Base-by-base conservation (phyloP, 2,888 invertebrate genomes). In the Drosophila atripex region DNA sequence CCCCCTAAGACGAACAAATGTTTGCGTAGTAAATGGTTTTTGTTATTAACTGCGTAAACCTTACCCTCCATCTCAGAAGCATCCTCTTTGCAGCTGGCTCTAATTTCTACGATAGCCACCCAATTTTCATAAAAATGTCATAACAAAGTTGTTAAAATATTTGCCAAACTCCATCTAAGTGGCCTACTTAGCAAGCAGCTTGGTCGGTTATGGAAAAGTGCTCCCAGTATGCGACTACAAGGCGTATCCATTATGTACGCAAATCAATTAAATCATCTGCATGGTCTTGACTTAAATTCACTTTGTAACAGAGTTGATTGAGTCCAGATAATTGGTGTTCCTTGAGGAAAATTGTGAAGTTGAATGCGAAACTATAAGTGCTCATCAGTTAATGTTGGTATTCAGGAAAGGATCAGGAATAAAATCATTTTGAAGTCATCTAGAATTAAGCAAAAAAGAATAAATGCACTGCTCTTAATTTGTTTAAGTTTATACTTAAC, bases 11-110 rank as follows among this genome's bases (percentile, higher is more conserved):
- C 71, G 73, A 69, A 68, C 73, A 85, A 85, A 85, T 85, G 83
- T 85, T 85, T 85, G 84, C 78, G 75, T 80, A 87, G 86, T 80
- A 85, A 85, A 85, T 85, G 87, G 79, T 77, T 85, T 64, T 80
- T 85, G 80, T 85, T 85, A 85, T 85, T 85, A 85, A 85, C 85
- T 77, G 73, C 72, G 80, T 71, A 87, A 85, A 87, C 80, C 75
- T 76, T 80, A 85, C 83, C 83, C 76, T 76, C 78, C 73, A 71
- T 77, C 72, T 78, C 21, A 50, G 46, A 41, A 41, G 38, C 43
- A 56, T 14, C 35, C 30, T 41, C 59, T 58, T 58, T n/a, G 58
- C 45, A 47, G 58, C 30, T 14, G 53, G 28, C 18, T 61, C 39
- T 49, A 50, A 25, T 56, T 63, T 63, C 53, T 35, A 9, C 28